Evolutionary conservation across 2,888 invertebrate genomes (phyloP).

Genomic region (Dromius quadrimaculatus): DNA sequence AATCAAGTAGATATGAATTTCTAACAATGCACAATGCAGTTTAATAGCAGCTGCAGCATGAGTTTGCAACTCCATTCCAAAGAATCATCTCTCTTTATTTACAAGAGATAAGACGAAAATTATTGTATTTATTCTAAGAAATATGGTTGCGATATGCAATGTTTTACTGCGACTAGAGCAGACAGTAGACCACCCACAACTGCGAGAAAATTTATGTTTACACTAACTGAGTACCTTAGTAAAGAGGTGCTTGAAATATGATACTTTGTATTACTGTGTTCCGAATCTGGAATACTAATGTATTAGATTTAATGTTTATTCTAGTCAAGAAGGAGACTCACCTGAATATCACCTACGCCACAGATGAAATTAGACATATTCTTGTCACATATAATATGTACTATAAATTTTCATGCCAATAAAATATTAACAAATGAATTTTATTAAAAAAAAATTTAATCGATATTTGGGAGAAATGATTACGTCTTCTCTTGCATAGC

Average conservation of each 20-base stretch:
- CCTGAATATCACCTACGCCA: too few relatives aligned
- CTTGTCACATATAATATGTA: too few relatives aligned
- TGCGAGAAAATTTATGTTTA: constrained; percentile 11
- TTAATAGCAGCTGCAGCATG: constrained; percentile 9
- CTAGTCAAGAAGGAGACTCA: constrained; percentile 2
- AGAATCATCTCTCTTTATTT: constrained; percentile 3
- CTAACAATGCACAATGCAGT: constrained; percentile 24
- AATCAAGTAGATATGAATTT: constrained; percentile 6
- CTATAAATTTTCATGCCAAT: too few relatives aligned
- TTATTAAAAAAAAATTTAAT: too few relatives aligned
- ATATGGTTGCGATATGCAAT: constrained; percentile 21
- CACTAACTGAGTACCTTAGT: not conserved
- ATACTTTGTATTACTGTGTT: constrained; percentile 2
- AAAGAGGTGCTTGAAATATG: constrained; percentile 33
- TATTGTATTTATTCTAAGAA: constrained; percentile 34
- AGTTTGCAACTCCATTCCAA: constrained; percentile 13
- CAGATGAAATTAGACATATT: too few relatives aligned
- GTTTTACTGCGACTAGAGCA: not conserved
- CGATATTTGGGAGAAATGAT: too few relatives aligned
- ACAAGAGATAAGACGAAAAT: constrained; percentile 17
- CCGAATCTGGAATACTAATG: constrained; percentile 18
- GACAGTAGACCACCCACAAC: constrained; percentile 22
- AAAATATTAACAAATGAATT: too few relatives aligned
- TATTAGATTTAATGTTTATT: not conserved
- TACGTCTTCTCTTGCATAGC: too few relatives aligned